A percentile compares a stretch with the other conserved stretches of the same genome.
Evolutionary conservation across 2,888 invertebrate species (phyloP).

Genomic region (Adelphocoris suturalis): DNA sequence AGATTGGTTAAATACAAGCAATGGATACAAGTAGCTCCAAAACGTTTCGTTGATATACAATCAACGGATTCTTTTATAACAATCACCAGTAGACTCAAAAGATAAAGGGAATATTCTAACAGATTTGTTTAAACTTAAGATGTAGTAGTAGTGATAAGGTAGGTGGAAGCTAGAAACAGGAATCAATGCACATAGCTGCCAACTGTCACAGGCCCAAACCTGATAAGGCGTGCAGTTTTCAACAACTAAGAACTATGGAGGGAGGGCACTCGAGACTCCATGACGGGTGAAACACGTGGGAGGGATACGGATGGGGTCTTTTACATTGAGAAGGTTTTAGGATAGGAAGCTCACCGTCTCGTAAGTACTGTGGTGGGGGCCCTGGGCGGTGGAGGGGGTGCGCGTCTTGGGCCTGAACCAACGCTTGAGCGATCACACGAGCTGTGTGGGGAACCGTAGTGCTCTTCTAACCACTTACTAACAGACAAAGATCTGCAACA

Average conservation of each 20-base stretch:
- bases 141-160: not conserved
- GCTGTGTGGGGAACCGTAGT: constrained; percentile 64
- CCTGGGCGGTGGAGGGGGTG: constrained; percentile 94
- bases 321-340: constrained; percentile 14
- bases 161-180: not conserved
- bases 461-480: constrained; percentile 73
- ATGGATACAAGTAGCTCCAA: not conserved
- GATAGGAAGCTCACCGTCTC: constrained; percentile 45
- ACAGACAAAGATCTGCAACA: constrained; percentile 63
- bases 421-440: not conserved
- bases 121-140: not conserved
- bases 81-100: not conserved
- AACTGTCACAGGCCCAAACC: not conserved
- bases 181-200: not conserved
- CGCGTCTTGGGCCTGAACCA: constrained; percentile 81
- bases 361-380: constrained; percentile 92
- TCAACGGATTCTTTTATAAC: not conserved
- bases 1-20: not conserved
- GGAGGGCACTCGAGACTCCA: not conserved
- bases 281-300: constrained; percentile 1
- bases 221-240: not conserved
- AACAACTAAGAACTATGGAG: not conserved
- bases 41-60: not conserved
- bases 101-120: not conserved
- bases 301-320: constrained; percentile 9